phyloP scores from a whole-genome alignment of 2,797 vertebrate species.

The Malurus splendens region DNA sequence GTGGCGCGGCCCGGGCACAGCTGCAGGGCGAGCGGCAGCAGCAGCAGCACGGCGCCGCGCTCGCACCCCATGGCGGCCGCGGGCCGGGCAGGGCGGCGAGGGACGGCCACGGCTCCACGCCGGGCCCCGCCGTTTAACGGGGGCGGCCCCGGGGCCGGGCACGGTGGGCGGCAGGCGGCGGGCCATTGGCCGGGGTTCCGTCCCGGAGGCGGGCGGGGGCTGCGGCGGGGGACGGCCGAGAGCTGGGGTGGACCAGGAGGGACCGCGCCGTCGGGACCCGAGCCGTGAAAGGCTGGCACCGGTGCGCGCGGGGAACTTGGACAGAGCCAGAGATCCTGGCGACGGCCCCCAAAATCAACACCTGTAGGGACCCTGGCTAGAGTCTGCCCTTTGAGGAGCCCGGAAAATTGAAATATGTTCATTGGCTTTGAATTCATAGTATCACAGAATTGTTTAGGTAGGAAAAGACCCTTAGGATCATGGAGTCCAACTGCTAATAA shows the following conservation, averaged over 20 bases:
- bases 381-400: not conserved
- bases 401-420: not conserved
- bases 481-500: not conserved
- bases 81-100: not conserved
- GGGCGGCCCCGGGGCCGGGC: not conserved
- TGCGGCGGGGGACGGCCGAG: not conserved
- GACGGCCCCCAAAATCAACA: no score
- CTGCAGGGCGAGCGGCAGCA: conserved; percentile 5
- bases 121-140: not conserved
- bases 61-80: not conserved
- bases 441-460: not conserved
- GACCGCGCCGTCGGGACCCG: accelerated
- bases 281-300: accelerated
- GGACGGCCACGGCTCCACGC: not conserved
- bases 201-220: not conserved
- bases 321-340: no score
- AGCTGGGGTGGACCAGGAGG: accelerated
- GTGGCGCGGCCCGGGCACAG: conserved; percentile 54
- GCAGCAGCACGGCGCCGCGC: not conserved
- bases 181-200: not conserved
- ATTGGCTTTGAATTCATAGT: not conserved
- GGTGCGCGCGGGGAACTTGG: no score
- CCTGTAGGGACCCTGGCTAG: not conserved
- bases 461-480: not conserved
- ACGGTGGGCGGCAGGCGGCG: not conserved